Conservation (phyloP, 2,888 invertebrate genomes). For the Metacarcinus magister region DNA sequence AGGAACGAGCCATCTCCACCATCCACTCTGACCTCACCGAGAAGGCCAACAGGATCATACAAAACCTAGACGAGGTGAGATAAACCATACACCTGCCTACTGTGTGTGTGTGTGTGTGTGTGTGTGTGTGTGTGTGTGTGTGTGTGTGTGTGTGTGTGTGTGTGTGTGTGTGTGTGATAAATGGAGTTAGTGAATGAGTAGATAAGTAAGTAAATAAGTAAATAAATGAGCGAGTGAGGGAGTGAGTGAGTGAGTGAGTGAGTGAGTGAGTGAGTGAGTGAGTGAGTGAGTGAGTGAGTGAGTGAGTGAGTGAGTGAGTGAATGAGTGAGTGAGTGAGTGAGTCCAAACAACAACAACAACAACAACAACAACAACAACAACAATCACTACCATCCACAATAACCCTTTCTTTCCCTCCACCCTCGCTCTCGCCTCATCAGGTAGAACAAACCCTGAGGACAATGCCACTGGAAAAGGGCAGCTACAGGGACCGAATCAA, state of each 20-base stretch:
- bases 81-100: too few relatives aligned
- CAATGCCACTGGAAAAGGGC: constrained; percentile 70
- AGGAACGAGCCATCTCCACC: constrained; percentile 93
- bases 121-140: too few relatives aligned
- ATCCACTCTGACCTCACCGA: constrained; percentile 92
- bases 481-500: constrained; percentile 72
- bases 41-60: constrained; percentile 94
- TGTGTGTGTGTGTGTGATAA: background rate
- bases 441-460: constrained; percentile 77
- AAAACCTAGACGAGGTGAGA: constrained; percentile 92
- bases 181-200: background rate
- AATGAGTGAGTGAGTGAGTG: background rate
- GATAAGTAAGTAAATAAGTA: background rate
- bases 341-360: background rate
- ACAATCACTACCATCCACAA: background rate
- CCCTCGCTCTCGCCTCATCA: constrained; percentile 5
- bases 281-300: background rate
- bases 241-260: background rate
- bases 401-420: background rate
- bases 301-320: background rate
- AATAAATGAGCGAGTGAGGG: background rate
- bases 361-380: background rate
- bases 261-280: background rate
- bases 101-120: too few relatives aligned
- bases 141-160: background rate